Evolutionary conservation across 2,888 invertebrate genomes (phyloP).

Genomic region (Petrolisthes manimaculis): DNA sequence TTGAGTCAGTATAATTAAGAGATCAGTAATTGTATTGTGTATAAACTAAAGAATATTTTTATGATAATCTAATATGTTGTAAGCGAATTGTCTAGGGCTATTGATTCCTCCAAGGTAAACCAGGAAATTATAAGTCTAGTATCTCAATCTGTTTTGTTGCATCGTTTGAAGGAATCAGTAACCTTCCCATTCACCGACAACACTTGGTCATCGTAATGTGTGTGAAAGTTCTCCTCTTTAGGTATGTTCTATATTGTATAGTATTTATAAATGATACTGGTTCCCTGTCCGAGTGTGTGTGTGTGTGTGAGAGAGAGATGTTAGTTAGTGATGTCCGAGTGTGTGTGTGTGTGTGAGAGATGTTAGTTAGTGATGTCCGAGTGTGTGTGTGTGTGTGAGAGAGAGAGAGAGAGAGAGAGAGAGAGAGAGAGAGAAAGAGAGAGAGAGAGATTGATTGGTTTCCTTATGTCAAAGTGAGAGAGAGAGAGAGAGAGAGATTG

Average conservation of each 20-base stretch:
- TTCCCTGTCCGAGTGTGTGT: not conserved
- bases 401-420: not conserved
- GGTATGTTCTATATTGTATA: not conserved
- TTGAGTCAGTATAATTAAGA: too few species aligned
- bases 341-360: constrained; percentile 3
- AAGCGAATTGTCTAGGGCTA: too few species aligned
- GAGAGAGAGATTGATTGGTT: not conserved
- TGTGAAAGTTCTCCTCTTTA: not conserved
- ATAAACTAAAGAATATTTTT: too few species aligned
- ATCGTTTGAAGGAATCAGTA: too few species aligned
- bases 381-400: not conserved
- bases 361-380: too few species aligned
- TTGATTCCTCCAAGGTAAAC: too few species aligned
- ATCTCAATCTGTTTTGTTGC: too few species aligned
- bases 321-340: too few species aligned
- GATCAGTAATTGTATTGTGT: too few species aligned
- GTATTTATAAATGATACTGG: not conserved
- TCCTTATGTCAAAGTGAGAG: not conserved
- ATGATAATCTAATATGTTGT: too few species aligned
- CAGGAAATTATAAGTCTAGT: too few species aligned
- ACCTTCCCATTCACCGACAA: not conserved
- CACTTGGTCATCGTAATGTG: not conserved
- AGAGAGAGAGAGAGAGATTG: not conserved
- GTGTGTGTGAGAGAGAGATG: constrained; percentile 20
- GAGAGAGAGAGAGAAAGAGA: not conserved